These are phyloP conservation scores for Scleropages formosus DNA, from an alignment of 2,797 vertebrate species.

Conservation along the genomic window DNA sequence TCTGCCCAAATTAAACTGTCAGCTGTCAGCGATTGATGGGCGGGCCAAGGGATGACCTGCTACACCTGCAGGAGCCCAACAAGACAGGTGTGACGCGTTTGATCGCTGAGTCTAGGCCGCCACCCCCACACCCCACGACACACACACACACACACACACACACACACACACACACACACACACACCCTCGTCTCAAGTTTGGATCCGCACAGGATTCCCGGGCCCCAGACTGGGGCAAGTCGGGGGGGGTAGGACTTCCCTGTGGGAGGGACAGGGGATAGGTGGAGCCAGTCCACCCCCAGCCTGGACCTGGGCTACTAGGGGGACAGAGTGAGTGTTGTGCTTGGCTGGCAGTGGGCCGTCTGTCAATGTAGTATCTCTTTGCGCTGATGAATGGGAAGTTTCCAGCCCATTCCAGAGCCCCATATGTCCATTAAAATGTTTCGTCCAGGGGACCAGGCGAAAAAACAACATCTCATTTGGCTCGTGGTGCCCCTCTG, in stretches of 20 bases:
- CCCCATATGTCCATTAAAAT: constrained; percentile 61
- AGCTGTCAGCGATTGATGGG: constrained; percentile 99
- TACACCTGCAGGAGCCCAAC: constrained; percentile 79
- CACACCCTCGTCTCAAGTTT: constrained; percentile 32
- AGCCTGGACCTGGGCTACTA: neutral
- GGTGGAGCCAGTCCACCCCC: neutral
- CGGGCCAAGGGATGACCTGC: constrained; percentile 84
- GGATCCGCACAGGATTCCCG: constrained; percentile 8
- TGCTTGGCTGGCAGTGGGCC: constrained; percentile 67
- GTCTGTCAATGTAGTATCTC: constrained; percentile 74
- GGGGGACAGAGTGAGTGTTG: constrained; percentile 56
- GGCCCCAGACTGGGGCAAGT: constrained; percentile 39
- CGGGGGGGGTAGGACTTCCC: neutral
- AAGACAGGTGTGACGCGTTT: constrained; percentile 79
- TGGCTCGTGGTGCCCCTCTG: constrained; percentile 29
- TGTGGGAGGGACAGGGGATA: neutral
- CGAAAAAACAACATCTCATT: constrained; percentile 60
- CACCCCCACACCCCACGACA: constrained; percentile 71
- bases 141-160: constrained; percentile 28
- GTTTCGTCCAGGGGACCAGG: constrained; percentile 58
- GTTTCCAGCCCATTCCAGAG: constrained; percentile 65
- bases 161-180: constrained; percentile 34
- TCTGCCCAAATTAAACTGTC: constrained; percentile 99
- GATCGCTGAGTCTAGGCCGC: constrained; percentile 79
- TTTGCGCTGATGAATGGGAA: constrained; percentile 74